Evolutionary conservation across 2,797 vertebrate species (phyloP), one percentile per base, ranked within the genome.

Genomic region (Sarcophilus harrisii): DNA sequence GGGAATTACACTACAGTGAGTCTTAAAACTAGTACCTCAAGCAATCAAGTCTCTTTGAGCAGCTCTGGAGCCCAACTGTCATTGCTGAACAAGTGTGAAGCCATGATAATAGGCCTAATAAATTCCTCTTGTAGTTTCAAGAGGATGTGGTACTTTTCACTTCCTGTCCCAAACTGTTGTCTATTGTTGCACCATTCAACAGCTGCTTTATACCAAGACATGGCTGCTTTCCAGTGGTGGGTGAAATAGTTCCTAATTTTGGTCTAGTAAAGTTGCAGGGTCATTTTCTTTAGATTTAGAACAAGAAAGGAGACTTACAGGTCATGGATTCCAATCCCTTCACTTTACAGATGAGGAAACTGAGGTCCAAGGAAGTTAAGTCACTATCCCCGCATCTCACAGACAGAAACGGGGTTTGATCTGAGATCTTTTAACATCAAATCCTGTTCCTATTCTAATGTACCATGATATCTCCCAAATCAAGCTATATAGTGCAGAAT

Each of bases 81-180:
- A 62, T 93, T 94, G 94, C 90, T 59, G 92, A 96, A 97, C 89
- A 93, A 95, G 95, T 96, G 97, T 92, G 92, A 97, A 96, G 91
- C 96, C 96, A 66, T 93, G 96, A 94, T 95, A 94, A 94, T 49
- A 93, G 94, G 60, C 93, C 57, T 93, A 90, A 94, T 96, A 96
- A 66, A 96, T 95, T 96, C 96, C 89, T 93, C 92, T 92, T 96
- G 95, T 66, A 58, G 92, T 96, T 97, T 97, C 92, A 93, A 52
- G 96, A 93, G 97, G 94, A 94, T 93, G 97, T 95, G 94, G 95
- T 94, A 58, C 96, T 94, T 96, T 95, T 94, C n/a, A 81, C 94
- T 97, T 97, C 96, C 94, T 92, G 95, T 95, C 94, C 94, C 91
- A 32, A 93, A 94, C 94, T 92, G 90, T 62, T 90, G 60, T 24